Conservation (phyloP, 2,888 invertebrate species). For the Sarcophaga caerulescens region DNA sequence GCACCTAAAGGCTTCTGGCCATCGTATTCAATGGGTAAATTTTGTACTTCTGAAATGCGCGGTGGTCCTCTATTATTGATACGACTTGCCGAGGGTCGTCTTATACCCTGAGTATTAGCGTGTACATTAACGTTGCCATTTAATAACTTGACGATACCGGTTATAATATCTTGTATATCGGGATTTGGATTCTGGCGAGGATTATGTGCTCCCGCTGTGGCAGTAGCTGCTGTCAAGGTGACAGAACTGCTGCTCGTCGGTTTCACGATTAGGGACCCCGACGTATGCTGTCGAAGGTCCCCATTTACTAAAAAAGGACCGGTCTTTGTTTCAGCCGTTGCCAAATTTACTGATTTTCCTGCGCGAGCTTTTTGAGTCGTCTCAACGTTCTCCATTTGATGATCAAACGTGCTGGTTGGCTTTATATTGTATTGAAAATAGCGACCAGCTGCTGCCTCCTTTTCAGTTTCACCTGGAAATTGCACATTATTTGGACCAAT, state of each 20-base stretch:
- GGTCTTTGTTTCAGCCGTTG: conserved; percentile 63
- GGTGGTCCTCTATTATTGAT: conserved; percentile 96
- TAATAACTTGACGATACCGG: conserved; percentile 92
- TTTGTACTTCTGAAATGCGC: conserved; percentile 89
- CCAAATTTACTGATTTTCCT: conserved; percentile 71
- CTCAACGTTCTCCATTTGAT: conserved; percentile 70
- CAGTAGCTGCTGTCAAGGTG: conserved; percentile 77
- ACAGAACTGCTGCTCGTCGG: conserved; percentile 76
- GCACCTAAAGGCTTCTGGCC: conserved; percentile 76
- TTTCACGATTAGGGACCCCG: conserved; percentile 80
- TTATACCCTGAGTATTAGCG: conserved; percentile 86
- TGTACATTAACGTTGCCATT: conserved; percentile 94
- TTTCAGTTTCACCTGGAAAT: conserved; percentile 72
- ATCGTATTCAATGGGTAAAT: conserved; percentile 83
- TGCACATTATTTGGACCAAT: conserved; percentile 76
- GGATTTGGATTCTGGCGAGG: conserved; percentile 84
- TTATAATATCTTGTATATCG: conserved; percentile 94
- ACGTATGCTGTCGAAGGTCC: conserved; percentile 81
- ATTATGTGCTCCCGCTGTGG: conserved; percentile 75
- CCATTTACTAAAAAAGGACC: conserved; percentile 81
- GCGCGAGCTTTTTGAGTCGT: conserved; percentile 76
- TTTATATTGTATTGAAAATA: conserved; percentile 80
- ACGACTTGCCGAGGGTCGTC: conserved; percentile 88
- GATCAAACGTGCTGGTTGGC: conserved; percentile 77
- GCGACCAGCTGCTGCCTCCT: conserved; percentile 75